These are phyloP conservation scores for Manis crassicaudata DNA, from an alignment of 2,797 vertebrate species.

Conservation along the genomic window DNA sequence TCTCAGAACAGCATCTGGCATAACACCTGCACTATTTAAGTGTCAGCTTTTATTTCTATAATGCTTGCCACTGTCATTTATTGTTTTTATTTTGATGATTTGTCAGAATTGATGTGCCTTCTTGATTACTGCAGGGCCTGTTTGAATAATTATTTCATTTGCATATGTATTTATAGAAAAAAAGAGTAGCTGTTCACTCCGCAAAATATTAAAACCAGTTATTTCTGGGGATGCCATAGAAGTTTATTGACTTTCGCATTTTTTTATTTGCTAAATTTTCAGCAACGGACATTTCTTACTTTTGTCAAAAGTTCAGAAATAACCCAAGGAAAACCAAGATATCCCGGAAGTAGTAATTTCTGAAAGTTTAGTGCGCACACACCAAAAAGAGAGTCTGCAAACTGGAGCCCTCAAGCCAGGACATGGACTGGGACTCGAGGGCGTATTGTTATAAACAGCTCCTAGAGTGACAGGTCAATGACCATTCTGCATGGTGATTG, in stretches of 20 bases:
- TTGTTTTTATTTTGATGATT: slow-evolving; percentile 52
- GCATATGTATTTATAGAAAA: background rate
- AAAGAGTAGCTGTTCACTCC: background rate
- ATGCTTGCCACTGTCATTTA: background rate
- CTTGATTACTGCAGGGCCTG: background rate
- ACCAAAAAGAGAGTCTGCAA: background rate
- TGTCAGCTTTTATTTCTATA: background rate
- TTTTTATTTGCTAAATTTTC: slow-evolving; percentile 50
- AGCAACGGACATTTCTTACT: background rate
- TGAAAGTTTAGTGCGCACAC: background rate
- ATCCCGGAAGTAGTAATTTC: background rate
- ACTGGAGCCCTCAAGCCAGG: background rate
- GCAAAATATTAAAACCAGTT: slow-evolving; percentile 1
- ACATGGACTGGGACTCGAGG: background rate
- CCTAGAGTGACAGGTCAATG: background rate
- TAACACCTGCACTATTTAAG: background rate
- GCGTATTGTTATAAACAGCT: background rate
- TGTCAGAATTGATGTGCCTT: background rate
- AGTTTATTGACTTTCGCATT: slow-evolving; percentile 42
- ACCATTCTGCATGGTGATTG: background rate
- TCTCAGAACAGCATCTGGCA: background rate
- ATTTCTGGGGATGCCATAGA: background rate
- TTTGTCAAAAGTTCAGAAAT: background rate
- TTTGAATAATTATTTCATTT: slow-evolving; percentile 62
- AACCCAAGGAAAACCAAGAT: background rate